Evolutionary conservation across 1,140 invertebrate genomes (phyloP), one percentile per base, ranked within the genome.

Genomic region (Drosophila busckii): DNA sequence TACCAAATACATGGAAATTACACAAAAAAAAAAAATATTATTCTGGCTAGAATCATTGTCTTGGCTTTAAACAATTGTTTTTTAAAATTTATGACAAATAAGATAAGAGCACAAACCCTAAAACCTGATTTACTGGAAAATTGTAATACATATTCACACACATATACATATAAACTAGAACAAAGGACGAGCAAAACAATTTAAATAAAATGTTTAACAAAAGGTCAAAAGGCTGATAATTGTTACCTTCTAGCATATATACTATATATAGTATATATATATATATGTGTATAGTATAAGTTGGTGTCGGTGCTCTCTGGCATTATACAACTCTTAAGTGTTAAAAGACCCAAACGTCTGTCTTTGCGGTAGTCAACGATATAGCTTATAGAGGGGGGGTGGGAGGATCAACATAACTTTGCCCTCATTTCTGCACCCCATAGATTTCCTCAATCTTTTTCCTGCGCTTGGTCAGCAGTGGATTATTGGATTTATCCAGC

Each of bases 401-500:
- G n/a, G n/a, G n/a, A n/a, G n/a, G n/a, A n/a, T n/a, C n/a, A n/a
- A n/a, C n/a, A n/a, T n/a, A n/a, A n/a, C n/a, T n/a, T n/a, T n/a
- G n/a, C n/a, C n/a, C n/a, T n/a, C 53, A 71, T 31, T 68, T 61
- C 8, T 49, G 41, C 16, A 29, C 31, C 16, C 25, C 37, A 40
- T 46, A 64, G 9, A 71, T 61, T 32, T 69, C 67, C 23, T 76
- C 82, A n/a, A 89, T 89, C 86, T 90, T 91, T 86, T 93, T 93
- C 63, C 93, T 89, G 40, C 97, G 90, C 88, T 98, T 98, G 83
- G 94, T 96, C 4, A 98, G 88, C 23, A 98, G 88, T 3, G 95
- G 91, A 88, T 98, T 98, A 84, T 97, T 97, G 9, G 95, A 95
- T 68, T 95, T 93, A 54, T 96, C 95, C 45, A 98, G 87, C 25